Base-by-base conservation (phyloP, 2,888 invertebrate species). In the Aspidapion aeneum region DNA sequence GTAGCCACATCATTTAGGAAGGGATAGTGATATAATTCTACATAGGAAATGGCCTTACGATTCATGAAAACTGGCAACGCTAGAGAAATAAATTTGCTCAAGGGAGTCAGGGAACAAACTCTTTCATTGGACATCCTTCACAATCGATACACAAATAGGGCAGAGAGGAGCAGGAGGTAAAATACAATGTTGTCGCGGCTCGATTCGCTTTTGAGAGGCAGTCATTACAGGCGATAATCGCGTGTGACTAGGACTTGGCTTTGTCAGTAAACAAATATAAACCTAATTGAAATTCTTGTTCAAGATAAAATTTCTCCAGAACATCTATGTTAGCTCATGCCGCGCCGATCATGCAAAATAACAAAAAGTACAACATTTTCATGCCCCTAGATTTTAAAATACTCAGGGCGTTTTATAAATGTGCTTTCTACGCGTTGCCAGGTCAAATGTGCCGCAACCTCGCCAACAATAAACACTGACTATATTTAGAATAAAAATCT, bases 111-210 rank as follows among this genome's bases (percentile, higher is more conserved):
- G 71, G 74, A 67, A 69, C 70, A 66, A 76, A 84, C 83, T 77
- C 85, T 82, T 35, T 82, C 80, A 86, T 87, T 86, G 86, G 87
- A 80, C 81, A 80, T 79, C 80, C 79, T 80, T 74, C 35, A 77
- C 82, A 84, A 86, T 86, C 87, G 86, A 86, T 87, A 85, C 83
- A 80, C 82, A 83, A 84, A 75, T 74, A 74, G 84, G 82, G 82
- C 79, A 80, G 75, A 72, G 83, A 83, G 82, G 83, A 81, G 82
- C 77, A 79, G 82, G 82, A 81, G 81, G 81, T 77, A 79, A 78
- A 82, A 79, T 79, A 74, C 79, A 75, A 72, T 81, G 78, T 81
- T 84, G 81, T 73, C 85, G 83, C 82, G 81, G 82, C 82, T 79
- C 78, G 80, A 81, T 80, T 80, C 78, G 80, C 81, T 80, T 80